Conservation (phyloP, 2,113 vertebrate genomes). For the Gymnarchus niloticus region DNA sequence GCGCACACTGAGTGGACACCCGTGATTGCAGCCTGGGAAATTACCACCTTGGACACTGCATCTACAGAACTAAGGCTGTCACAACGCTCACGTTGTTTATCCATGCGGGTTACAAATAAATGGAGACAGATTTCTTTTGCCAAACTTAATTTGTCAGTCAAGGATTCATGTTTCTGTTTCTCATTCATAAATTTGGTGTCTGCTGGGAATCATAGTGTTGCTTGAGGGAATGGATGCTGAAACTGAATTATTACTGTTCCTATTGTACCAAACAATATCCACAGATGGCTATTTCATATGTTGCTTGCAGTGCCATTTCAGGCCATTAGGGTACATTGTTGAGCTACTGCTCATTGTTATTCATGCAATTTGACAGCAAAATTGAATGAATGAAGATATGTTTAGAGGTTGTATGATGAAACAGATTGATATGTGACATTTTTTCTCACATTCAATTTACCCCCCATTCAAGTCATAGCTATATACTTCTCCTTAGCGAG, state of each 20-base stretch:
- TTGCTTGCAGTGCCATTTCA: background rate
- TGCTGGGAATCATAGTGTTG: no score
- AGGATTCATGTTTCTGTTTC: background rate
- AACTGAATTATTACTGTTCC: background rate
- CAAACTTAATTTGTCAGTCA: background rate
- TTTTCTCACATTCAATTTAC: no score
- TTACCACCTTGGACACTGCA: background rate
- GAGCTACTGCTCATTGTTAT: background rate
- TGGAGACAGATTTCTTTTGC: background rate
- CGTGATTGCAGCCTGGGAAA: background rate
- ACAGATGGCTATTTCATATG: background rate
- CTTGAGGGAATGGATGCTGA: background rate
- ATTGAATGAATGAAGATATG: background rate
- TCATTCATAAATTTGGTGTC: background rate
- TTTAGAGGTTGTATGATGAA: background rate
- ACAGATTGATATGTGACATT: background rate
- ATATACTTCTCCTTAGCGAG: background rate
- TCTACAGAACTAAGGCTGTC: background rate
- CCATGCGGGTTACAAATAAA: background rate
- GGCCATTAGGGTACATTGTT: constrained; percentile 35
- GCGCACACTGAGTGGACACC: background rate
- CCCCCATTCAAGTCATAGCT: background rate
- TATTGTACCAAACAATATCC: background rate
- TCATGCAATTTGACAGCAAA: background rate
- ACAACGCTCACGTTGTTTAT: background rate